Conservation (phyloP, 2,888 invertebrate genomes). For the Malachius bipustulatus region DNA sequence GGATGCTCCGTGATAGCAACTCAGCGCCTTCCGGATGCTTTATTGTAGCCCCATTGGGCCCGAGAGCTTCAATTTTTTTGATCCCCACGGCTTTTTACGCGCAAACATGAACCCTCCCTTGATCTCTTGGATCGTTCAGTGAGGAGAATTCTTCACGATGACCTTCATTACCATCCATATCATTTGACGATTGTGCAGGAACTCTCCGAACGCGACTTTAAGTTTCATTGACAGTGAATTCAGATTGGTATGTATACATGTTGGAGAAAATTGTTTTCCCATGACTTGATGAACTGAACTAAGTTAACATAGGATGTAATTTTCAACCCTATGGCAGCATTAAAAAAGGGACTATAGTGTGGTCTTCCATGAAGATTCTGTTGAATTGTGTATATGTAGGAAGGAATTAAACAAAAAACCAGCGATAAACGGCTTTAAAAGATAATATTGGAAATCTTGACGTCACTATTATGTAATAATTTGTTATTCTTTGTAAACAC, state of each 20-base stretch:
- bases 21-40: slow-evolving; percentile 2
- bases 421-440: too few relatives aligned
- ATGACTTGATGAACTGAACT: slow-evolving; percentile 3
- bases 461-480: too few relatives aligned
- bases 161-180: slow-evolving; percentile 3
- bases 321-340: too few relatives aligned
- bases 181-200: slow-evolving; percentile 4
- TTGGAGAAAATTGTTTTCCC: slow-evolving; percentile 1
- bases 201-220: slow-evolving; percentile 3
- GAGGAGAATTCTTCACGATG: slow-evolving; percentile 4
- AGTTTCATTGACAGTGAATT: slow-evolving; percentile 1
- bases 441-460: too few relatives aligned
- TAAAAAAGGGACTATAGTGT: too few relatives aligned
- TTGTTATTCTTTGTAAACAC: too few relatives aligned
- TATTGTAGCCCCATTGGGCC: slow-evolving; percentile 5
- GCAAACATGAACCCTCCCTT: slow-evolving; percentile 4
- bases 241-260: slow-evolving; percentile 1
- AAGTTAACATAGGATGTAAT: too few relatives aligned
- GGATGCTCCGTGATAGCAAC: slow-evolving; percentile 3
- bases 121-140: slow-evolving; percentile 4
- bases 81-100: slow-evolving; percentile 3
- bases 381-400: too few relatives aligned
- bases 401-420: too few relatives aligned
- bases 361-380: too few relatives aligned
- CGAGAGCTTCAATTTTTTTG: slow-evolving; percentile 3